Conservation (phyloP, 2,888 invertebrate species). For the Uloborus plumipes region DNA sequence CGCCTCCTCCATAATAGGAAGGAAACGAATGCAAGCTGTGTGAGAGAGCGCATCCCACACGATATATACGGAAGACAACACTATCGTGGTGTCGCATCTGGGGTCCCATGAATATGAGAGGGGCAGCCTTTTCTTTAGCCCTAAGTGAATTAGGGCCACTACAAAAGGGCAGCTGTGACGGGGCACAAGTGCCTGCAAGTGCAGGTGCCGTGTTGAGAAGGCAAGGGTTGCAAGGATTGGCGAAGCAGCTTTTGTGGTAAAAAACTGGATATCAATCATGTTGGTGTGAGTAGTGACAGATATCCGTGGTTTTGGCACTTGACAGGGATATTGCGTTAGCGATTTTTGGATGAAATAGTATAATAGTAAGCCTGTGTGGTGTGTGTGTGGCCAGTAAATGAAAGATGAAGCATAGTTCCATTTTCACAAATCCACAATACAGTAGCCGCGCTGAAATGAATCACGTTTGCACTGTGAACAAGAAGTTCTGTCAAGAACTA, state of each 20-base stretch:
- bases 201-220: constrained; percentile 39
- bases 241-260: neutral
- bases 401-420: no score
- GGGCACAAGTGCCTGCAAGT: constrained; percentile 57
- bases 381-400: no score
- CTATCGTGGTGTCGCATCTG: constrained; percentile 50
- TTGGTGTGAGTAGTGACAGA: no score
- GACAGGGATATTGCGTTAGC: no score
- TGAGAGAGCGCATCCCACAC: constrained; percentile 30
- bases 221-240: constrained; percentile 27
- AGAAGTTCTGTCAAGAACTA: no score
- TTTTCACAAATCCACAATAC: no score
- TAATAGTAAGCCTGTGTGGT: no score
- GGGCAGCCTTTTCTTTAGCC: constrained; percentile 52
- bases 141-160: constrained; percentile 61
- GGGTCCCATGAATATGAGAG: constrained; percentile 58
- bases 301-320: no score
- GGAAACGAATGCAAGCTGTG: constrained; percentile 43
- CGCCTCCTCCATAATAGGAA: constrained; percentile 14
- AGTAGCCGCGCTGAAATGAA: no score
- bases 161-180: constrained; percentile 61
- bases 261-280: neutral
- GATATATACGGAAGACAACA: constrained; percentile 33
- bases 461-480: no score
- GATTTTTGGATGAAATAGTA: no score